Evolutionary conservation across 2,797 vertebrate species (phyloP).

Genomic region (Tadarida brasiliensis): DNA sequence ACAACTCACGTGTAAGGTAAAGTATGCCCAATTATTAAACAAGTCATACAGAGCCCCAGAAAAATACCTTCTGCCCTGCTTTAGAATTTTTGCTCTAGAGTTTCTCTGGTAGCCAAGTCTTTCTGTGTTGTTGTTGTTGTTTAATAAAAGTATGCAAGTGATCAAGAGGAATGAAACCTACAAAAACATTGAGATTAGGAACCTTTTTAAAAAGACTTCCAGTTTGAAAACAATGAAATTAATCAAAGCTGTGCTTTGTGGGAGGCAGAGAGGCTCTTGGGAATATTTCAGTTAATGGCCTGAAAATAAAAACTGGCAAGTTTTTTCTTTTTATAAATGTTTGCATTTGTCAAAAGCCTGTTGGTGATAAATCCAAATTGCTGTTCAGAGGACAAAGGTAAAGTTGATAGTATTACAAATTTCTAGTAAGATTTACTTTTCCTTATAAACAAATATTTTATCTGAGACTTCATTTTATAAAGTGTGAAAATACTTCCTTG

Average conservation of each 20-base stretch:
- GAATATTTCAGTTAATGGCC: slow-evolving; percentile 48
- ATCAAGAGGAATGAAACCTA: neutral
- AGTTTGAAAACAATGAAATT: slow-evolving; percentile 43
- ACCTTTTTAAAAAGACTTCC: neutral
- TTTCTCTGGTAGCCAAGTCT: slow-evolving; percentile 63
- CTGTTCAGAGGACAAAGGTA: slow-evolving; percentile 57
- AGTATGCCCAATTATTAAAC: neutral
- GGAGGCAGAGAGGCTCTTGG: slow-evolving; percentile 23
- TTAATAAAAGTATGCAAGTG: slow-evolving; percentile 45
- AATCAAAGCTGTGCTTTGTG: slow-evolving; percentile 21
- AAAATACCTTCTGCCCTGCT: slow-evolving; percentile 70
- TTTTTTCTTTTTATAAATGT: slow-evolving; percentile 65
- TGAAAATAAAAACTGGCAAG: slow-evolving; percentile 36
- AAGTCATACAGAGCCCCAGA: slow-evolving; percentile 40
- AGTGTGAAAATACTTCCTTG: slow-evolving; percentile 24
- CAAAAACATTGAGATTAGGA: slow-evolving; percentile 33
- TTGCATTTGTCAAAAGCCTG: slow-evolving; percentile 68
- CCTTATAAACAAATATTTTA: slow-evolving; percentile 20
- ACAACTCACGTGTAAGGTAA: slow-evolving; percentile 17
- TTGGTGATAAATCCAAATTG: slow-evolving; percentile 50
- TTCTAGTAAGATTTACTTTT: slow-evolving; percentile 50
- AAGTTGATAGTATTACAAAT: slow-evolving; percentile 6
- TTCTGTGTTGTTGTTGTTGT: slow-evolving; percentile 51
- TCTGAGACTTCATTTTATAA: slow-evolving; percentile 30
- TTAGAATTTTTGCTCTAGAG: slow-evolving; percentile 30